Base-by-base conservation (phyloP, 2,888 invertebrate species). In the Rotaria socialis region DNA sequence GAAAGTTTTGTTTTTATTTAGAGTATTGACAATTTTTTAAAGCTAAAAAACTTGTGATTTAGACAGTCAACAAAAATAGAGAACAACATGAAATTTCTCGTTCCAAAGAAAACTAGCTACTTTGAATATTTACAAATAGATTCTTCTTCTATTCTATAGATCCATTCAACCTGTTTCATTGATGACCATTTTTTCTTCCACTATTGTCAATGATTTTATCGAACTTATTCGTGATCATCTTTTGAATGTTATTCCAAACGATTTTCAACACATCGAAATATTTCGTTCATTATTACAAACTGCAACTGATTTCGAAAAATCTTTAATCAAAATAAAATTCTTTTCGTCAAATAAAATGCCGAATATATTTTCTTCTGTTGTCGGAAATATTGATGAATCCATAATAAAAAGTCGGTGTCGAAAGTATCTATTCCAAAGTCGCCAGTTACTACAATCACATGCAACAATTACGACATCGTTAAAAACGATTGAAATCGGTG, bases 391-490 rank as follows among this genome's bases (percentile, higher is more conserved):
- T 14, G 80, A 80, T 24, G 80, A 80, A 47, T 80, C 80, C 24
- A 80, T 80, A 47, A 80, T 80, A n/a, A 80, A 80, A 80, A 80
- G 80, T 80, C 43, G 47, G 11, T 80, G 80, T 47, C 80, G 80
- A 8, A n/a, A n/a, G n/a, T 80, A 80, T 80, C 24, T 80, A 47
- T 8, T 24, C 14, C 47, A 47, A 80, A n/a, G 47, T 47, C 43
- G 80, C 47, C 24, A 80, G 5, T n/a, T 80, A 47, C n/a, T 80
- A 11, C 47, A 47, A 80, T 47, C 80, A 8, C 24, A 80, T 80
- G 24, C 24, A 80, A 80, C 11, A 24, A 24, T 47, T 80, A 47
- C 22, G 11, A 80, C 43, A n/a, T 47, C 43, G n/a, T 80, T 80
- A 14, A 80, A 80, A n/a, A 80, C 80, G 14, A 80, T 80, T 22